A percentile compares a stretch with the other conserved stretches of the same genome.
These are phyloP conservation scores for Aphelenchoides fujianensis DNA, from an alignment of 1,140 invertebrate species.

Conservation along the genomic window DNA sequence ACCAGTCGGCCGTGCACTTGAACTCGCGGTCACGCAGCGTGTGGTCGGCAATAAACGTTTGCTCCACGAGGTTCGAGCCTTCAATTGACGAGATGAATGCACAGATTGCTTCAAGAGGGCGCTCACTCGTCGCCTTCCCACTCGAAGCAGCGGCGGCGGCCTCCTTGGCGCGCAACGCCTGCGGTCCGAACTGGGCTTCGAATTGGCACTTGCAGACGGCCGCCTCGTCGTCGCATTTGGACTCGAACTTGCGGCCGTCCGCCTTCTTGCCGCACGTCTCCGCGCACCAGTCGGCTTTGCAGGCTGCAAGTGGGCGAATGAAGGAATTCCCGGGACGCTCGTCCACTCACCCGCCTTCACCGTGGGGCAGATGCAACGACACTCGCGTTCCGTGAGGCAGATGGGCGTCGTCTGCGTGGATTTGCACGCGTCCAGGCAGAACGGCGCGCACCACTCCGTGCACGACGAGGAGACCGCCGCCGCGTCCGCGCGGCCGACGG, in stretches of 20 bases:
- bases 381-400: neutral
- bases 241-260: neutral
- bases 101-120: neutral
- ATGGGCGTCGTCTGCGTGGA: neutral
- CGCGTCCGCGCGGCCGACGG: neutral
- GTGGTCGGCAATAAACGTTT: slow-evolving; percentile 9
- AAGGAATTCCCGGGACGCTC: too few relatives aligned
- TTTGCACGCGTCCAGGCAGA: slow-evolving; percentile 9
- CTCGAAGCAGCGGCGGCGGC: neutral
- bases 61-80: neutral
- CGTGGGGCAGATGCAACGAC: neutral
- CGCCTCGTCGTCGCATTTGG: slow-evolving; percentile 1
- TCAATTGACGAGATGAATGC: neutral
- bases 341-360: neutral
- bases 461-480: neutral
- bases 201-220: slow-evolving; percentile 10
- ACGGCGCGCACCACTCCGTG: neutral
- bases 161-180: neutral
- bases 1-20: slow-evolving; percentile 3
- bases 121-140: neutral
- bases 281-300: neutral
- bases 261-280: neutral
- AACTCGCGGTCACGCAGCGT: neutral
- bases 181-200: neutral
- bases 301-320: neutral